A percentile compares a stretch with the other conserved stretches of the same genome.
Evolutionary conservation across 2,113 vertebrate genomes (phyloP).

Genomic region (human): DNA sequence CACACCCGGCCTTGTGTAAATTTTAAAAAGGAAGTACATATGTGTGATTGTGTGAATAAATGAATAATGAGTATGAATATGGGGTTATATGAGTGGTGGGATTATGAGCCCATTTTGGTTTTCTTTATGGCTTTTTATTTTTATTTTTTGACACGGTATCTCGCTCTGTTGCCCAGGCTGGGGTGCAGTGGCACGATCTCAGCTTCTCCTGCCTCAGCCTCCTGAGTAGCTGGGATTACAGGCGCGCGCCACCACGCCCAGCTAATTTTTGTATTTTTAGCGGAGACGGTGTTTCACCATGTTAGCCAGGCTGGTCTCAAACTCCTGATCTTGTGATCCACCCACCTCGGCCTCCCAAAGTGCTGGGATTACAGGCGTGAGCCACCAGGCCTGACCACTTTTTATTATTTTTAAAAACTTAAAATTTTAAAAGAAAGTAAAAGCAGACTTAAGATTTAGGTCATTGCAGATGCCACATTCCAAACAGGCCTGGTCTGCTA

Average conservation of each 20-base stretch:
- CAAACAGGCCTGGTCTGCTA: neutral
- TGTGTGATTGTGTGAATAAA: neutral
- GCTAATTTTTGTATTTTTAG: neutral
- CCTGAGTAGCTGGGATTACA: neutral
- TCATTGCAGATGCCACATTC: neutral
- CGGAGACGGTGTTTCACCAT: neutral
- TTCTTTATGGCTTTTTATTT: neutral
- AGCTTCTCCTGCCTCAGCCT: neutral
- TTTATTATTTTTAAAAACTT: neutral
- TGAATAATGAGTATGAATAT: neutral
- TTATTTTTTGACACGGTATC: neutral
- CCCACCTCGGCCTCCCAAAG: neutral
- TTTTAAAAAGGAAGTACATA: neutral
- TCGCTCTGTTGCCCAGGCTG: neutral
- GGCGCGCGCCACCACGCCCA: fast-evolving
- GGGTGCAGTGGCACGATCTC: neutral
- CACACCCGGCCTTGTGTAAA: neutral
- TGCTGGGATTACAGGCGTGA: neutral
- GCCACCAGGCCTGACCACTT: too few species aligned
- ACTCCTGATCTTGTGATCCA: neutral
- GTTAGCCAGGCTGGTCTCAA: neutral
- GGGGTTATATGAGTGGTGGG: neutral
- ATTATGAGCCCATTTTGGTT: neutral
- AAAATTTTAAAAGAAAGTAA: neutral
- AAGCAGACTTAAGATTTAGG: neutral